Percentiles rank a stretch among this genome's conserved stretches.
Evolutionary conservation across 2,797 vertebrate species (phyloP).

Genomic region (Phrynocephalus forsythii): DNA sequence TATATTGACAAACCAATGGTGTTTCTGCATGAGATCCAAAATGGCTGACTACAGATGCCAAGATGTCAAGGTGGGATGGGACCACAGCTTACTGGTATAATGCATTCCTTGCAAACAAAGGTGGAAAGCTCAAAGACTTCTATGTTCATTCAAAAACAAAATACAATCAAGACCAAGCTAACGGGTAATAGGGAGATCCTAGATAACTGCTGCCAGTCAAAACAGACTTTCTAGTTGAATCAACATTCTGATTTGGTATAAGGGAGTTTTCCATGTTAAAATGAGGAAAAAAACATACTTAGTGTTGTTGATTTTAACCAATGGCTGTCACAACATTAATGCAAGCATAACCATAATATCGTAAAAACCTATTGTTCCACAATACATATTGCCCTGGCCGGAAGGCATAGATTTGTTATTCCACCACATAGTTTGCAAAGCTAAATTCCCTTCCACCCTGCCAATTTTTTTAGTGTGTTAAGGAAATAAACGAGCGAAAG

Average conservation of each 20-base stretch:
- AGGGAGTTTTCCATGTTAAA: neutral
- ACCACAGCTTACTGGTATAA: too few relatives aligned
- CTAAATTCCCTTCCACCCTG: neutral
- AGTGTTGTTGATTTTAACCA: neutral
- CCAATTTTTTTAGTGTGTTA: neutral
- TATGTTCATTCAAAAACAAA: neutral
- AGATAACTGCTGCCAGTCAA: neutral
- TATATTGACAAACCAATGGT: neutral
- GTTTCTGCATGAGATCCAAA: neutral
- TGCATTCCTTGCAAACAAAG: too few relatives aligned
- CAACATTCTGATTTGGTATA: too few relatives aligned
- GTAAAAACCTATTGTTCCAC: neutral
- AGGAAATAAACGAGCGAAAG: slow-evolving; percentile 38
- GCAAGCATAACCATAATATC: neutral
- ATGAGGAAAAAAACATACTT: neutral
- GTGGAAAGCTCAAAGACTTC: neutral
- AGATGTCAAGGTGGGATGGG: neutral
- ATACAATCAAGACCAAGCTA: neutral
- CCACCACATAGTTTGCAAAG: neutral
- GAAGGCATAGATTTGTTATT: neutral
- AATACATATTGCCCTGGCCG: neutral
- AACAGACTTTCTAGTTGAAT: neutral
- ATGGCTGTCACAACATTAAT: neutral
- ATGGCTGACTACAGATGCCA: neutral
- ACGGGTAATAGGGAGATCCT: neutral